Base-by-base conservation (phyloP, 2,888 invertebrate species). In the Corbicula japonica region DNA sequence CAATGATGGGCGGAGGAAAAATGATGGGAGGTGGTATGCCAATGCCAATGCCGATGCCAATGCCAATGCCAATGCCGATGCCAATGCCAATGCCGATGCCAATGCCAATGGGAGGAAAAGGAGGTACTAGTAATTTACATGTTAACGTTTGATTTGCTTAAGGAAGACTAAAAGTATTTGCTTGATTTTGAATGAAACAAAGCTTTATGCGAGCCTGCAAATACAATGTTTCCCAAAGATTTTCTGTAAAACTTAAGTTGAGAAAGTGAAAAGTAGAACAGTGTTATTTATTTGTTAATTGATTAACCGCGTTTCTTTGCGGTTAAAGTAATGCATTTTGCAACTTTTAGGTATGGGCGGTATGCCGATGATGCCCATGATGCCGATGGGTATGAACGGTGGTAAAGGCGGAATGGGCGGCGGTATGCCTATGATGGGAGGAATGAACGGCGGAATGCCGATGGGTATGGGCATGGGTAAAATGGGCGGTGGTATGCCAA, bases 31-130 rank as follows among this genome's bases (percentile, higher is more conserved):
- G 60, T 35, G 50, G 48, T 15, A 70, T 70, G 70, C 70, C 70
- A 18, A 68, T 68, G 68, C 54, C 56, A 30, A 68, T 68, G 68
- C 54, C 56, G n/a, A 68, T 74, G 74, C 60, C 60, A 1, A 74
- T 68, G 66, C 56, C 65, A 4, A 74, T 68, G 74, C 61, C 61
- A 12, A 66, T 60, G 61, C 41, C 50, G 15, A 68, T 65, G 65
- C 58, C 58, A n/a, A 74, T 50, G 60, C 62, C 63, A 15, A 74
- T 68, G 68, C 50, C 50, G 21, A 74, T 63, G 54, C 34, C 4
- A 23, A 71, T 62, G 61, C 60, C 61, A 8, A 72, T 56, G 62
- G 44, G 32, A 15, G 50, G 62, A 35, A 58, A 35, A 35, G 58
- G 58, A 58, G 58, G 58, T 58, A 58, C n/a, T 48, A 23, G n/a